phyloP scores from a whole-genome alignment of 2,797 vertebrate genomes.

The Gymnoscopelus braueri region DNA sequence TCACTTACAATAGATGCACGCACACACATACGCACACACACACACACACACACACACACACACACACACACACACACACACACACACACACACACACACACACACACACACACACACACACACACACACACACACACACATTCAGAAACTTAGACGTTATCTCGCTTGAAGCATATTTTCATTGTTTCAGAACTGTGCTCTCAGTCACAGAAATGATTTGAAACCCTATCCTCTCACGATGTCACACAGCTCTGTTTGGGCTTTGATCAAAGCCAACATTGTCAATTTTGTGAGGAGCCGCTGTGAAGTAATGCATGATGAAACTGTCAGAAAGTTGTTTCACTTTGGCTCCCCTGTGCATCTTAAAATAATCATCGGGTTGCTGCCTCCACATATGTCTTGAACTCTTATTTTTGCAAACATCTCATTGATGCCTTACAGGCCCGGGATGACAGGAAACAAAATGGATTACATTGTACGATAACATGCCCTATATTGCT shows the following conservation, averaged over 20 bases:
- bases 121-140: constrained; percentile 8
- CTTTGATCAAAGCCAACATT: constrained; percentile 85
- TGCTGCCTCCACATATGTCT: constrained; percentile 68
- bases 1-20: too few relatives aligned
- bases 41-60: too few relatives aligned
- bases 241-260: constrained; percentile 73
- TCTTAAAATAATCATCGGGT: constrained; percentile 81
- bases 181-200: constrained; percentile 73
- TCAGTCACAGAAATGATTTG: constrained; percentile 81
- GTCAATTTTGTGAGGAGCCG: constrained; percentile 81
- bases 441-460: constrained; percentile 64
- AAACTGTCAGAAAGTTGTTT: constrained; percentile 87
- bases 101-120: constrained; percentile 5
- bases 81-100: not conserved
- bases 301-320: constrained; percentile 82
- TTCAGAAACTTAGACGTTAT: constrained; percentile 45
- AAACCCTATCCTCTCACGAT: constrained; percentile 78
- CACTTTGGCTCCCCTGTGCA: constrained; percentile 68
- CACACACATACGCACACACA: too few relatives aligned
- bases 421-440: constrained; percentile 63
- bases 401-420: constrained; percentile 45
- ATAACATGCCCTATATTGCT: constrained; percentile 54
- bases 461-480: constrained; percentile 63
- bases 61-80: too few relatives aligned
- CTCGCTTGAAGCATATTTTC: constrained; percentile 70